Percentiles rank a stretch among this genome's conserved stretches.
Conservation (phyloP, 30 jellyfish, hydroid and myxozoan genomes). For the Mastigias papua region DNA sequence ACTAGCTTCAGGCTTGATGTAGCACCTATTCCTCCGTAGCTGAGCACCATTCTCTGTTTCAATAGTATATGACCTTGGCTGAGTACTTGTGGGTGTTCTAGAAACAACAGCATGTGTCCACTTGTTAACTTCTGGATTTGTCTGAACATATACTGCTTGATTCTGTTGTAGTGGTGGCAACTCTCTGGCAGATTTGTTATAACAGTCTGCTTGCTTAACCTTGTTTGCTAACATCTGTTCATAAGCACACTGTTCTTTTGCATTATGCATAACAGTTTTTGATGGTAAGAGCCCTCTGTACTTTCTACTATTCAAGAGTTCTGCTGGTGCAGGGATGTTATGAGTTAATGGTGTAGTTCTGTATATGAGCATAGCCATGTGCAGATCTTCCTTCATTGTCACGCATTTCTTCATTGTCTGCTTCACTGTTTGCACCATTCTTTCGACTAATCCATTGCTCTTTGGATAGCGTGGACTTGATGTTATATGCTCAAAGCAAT, state of each 20-base stretch:
- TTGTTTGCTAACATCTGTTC: slow-evolving; percentile 12
- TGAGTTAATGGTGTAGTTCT: slow-evolving; percentile 42
- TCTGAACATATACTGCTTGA: slow-evolving; percentile 18
- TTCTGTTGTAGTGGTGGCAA: slow-evolving; percentile 13
- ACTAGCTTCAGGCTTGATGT: slow-evolving; percentile 9
- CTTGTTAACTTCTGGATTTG: slow-evolving; percentile 8
- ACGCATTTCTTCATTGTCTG: slow-evolving; percentile 10
- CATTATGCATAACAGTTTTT: slow-evolving; percentile 11
- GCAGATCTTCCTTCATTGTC: slow-evolving; percentile 38
- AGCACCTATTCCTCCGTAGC: slow-evolving; percentile 19
- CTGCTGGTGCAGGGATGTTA: slow-evolving; percentile 44
- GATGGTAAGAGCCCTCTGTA: slow-evolving; percentile 18
- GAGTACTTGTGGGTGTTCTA: slow-evolving; percentile 15
- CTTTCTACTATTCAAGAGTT: slow-evolving; percentile 14
- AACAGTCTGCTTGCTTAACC: slow-evolving; percentile 15
- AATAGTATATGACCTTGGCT: slow-evolving; percentile 14
- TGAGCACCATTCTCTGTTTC: slow-evolving; percentile 13
- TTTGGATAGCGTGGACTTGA: slow-evolving; percentile 55
- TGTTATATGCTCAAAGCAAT: slow-evolving; percentile 51
- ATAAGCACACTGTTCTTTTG: slow-evolving; percentile 3
- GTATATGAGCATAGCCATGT: slow-evolving; percentile 30
- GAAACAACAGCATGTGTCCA: slow-evolving; percentile 9
- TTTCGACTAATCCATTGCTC: slow-evolving; percentile 58
- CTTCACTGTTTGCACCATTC: slow-evolving; percentile 36
- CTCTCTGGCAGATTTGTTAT: slow-evolving; percentile 16